Percentiles rank a stretch among this genome's conserved stretches.
Conservation (phyloP, 2,888 invertebrate genomes). For the Eurois occulta region DNA sequence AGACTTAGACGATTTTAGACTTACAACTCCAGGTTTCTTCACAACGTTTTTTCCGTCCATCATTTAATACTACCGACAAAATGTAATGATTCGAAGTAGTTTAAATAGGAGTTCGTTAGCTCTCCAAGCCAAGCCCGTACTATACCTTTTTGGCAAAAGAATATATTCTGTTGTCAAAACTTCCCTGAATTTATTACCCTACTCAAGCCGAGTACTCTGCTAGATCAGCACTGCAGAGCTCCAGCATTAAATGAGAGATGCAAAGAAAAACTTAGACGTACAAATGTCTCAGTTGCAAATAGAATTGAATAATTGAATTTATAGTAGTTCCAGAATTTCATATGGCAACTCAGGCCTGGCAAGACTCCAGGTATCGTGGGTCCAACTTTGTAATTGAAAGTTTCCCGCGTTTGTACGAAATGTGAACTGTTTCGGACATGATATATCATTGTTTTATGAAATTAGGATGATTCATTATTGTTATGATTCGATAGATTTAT, state of each 20-base stretch:
- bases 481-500: constrained; percentile 53
- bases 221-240: constrained; percentile 46
- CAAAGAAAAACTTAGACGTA: constrained; percentile 72
- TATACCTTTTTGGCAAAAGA: constrained; percentile 6
- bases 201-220: constrained; percentile 20
- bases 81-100: not conserved
- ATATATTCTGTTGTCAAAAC: constrained; percentile 27
- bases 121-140: not conserved
- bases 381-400: constrained; percentile 82
- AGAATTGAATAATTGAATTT: constrained; percentile 82
- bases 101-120: not conserved
- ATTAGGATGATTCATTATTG: constrained; percentile 62
- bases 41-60: not conserved
- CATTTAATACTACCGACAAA: not conserved
- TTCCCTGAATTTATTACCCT: constrained; percentile 39
- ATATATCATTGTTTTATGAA: constrained; percentile 70
- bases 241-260: constrained; percentile 44
- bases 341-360: constrained; percentile 75
- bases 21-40: not conserved
- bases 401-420: constrained; percentile 66
- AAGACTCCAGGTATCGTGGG: constrained; percentile 76
- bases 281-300: constrained; percentile 73
- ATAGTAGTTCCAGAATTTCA: constrained; percentile 75
- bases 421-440: constrained; percentile 72
- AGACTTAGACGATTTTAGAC: not conserved